Conservation (phyloP, 2,888 invertebrate species). For the Aricia artaxerxes region DNA sequence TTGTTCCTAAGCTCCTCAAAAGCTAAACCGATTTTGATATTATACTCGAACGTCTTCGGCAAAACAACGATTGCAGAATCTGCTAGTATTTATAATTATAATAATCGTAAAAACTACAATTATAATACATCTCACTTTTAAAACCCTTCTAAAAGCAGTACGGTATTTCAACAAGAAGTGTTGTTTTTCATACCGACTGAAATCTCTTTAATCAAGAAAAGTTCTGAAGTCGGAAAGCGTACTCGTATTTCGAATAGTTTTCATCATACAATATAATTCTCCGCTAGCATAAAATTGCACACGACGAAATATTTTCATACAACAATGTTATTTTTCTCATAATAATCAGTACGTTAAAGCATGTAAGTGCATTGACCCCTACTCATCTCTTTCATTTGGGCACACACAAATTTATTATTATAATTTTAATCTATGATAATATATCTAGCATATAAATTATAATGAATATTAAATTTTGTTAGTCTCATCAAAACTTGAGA, state of each 20-base stretch:
- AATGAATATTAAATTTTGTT: too few species aligned
- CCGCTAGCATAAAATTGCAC: conserved; percentile 8
- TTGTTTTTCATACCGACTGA: not conserved
- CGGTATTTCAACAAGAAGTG: conserved; percentile 12
- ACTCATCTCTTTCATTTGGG: not conserved
- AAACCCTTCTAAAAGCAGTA: not conserved
- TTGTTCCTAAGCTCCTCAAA: too few species aligned
- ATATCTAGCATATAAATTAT: too few species aligned
- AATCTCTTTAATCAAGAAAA: conserved; percentile 29
- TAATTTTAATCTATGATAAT: too few species aligned
- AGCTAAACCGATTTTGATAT: too few species aligned
- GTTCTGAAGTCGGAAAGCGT: conserved; percentile 7
- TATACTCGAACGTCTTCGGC: too few species aligned
- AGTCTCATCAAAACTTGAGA: too few species aligned
- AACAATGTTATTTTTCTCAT: not conserved
- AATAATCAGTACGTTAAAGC: not conserved
- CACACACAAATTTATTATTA: too few species aligned
- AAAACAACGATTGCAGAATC: too few species aligned
- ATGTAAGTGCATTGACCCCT: not conserved
- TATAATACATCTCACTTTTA: not conserved
- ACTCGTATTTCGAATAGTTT: conserved; percentile 19
- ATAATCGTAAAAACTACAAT: too few species aligned
- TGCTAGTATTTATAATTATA: too few species aligned
- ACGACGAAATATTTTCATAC: not conserved
- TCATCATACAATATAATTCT: conserved; percentile 11